Evolutionary conservation across 1,140 invertebrate genomes (phyloP), one percentile per base, ranked within the genome.

Genomic region (Heliconius hewitsoni): DNA sequence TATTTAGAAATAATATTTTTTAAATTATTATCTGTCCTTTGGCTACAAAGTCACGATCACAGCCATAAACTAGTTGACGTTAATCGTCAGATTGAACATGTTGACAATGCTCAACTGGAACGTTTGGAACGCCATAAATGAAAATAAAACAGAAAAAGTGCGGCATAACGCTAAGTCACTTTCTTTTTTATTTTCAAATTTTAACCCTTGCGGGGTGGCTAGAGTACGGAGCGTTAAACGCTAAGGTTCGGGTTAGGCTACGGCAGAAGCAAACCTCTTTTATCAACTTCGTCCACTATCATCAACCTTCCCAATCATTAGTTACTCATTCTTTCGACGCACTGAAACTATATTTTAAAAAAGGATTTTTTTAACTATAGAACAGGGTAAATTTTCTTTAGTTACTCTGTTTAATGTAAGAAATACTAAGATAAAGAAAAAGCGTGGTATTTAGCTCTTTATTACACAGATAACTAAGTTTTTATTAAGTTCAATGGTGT

Each of bases 391-490:
- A 30, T 30, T 66, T 66, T 30, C 13, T 66, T 11, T 30, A 66
- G 55, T 23, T 9, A 9, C 55, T 5, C 23, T 30, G 9, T 30
- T 66, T 30, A 27, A 27, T 27, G 11, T 27, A 66, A 27, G 3
- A 66, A 66, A 11, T 13, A 27, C 9, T 5, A 27, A 66, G 23
- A 66, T 27, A 30, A 23, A 66, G 27, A 16, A 27, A 27, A 66
- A 66, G n/a, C 2, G 9, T 16, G 13, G 4, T 66, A 60, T 16
- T 13, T 16, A 66, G 9, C 27, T 66, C 30, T 66, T 66, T 66
- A 66, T 66, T 27, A 30, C 60, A 66, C 60, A 66, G 60, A 66
- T 66, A 66, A 66, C 23, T 11, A 66, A 60, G n/a, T 60, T 66
- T 66, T 66, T 66, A 66, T 66, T 66, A 66, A 66, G n/a, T 13